Evolutionary conservation across 2,113 vertebrate genomes (phyloP), one percentile per base, ranked within the genome.

Genomic region (Lepus europaeus): DNA sequence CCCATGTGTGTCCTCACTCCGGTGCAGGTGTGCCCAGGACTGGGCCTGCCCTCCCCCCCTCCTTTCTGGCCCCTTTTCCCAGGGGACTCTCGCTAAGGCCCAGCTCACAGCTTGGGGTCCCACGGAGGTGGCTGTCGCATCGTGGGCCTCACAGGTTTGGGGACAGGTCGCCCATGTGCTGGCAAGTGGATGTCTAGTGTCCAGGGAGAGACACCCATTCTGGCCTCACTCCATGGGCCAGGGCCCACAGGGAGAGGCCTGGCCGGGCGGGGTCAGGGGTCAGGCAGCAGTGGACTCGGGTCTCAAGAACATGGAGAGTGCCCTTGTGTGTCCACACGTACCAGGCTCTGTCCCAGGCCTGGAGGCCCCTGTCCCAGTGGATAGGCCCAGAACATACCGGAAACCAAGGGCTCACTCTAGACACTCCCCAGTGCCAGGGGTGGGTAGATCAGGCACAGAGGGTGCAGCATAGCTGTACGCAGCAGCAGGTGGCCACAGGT

Each of bases 121-220:
- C 22, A 33, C 27, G 3, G 33, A 11, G 64, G 22, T 2, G 5
- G 33, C 12, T 7, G 61, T n/a, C 61, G 20, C 7, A 22, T 6
- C 23, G 25, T 9, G 19, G 63, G 23, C 9, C 33, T 68, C 19
- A 2, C 6, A 11, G 49, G 4, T 19, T 10, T 56, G 76, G 33
- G 56, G 45, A 2, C 0, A 17, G 22, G 2, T 27, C n/a, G 8
- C 19, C 2, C 0, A n/a, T 1, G 0, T 1, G 45, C 19, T 25
- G 8, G 61, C 3, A 1, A 13, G 10, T 7, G 6, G 59, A 22
- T 1, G 1, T 23, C 33, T 25, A 56, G 84, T 25, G 27, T 13
- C 84, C 49, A 25, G 31, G n/a, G 19, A 51, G 63, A 25, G 3
- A 19, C 9, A 5, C 11, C 49, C 6, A 27, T 19, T 33, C 33